phyloP scores from a whole-genome alignment of 2,888 invertebrate species.

The Eupsilia transversa region DNA sequence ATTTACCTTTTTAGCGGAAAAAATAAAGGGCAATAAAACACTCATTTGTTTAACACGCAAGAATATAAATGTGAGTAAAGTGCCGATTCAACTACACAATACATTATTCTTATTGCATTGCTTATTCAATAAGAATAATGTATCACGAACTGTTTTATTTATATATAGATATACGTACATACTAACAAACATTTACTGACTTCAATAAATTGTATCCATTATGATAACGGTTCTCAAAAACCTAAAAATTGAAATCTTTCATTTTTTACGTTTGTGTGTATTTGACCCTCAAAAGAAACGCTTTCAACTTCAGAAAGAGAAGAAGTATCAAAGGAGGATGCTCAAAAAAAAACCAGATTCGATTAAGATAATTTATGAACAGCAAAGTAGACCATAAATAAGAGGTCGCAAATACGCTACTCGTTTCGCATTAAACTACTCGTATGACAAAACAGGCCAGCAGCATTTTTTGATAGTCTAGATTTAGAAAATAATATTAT shows the following conservation, averaged over 20 bases:
- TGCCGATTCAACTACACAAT: background rate
- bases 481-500: too few relatives aligned
- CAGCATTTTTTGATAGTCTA: too few relatives aligned
- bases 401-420: too few relatives aligned
- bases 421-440: too few relatives aligned
- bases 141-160: background rate
- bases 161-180: background rate
- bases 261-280: background rate
- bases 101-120: background rate
- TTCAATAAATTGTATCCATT: background rate
- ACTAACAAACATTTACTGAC: too few relatives aligned
- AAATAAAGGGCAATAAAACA: constrained; percentile 41
- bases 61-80: constrained; percentile 35
- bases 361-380: too few relatives aligned
- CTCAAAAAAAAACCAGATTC: too few relatives aligned
- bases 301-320: background rate
- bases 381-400: too few relatives aligned
- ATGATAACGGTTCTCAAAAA: background rate
- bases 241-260: background rate
- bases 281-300: background rate
- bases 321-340: background rate
- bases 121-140: too few relatives aligned
- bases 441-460: too few relatives aligned
- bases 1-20: constrained; percentile 14
- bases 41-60: constrained; percentile 18